These are phyloP conservation scores for Ganaspis brasiliensis DNA, from an alignment of 2,888 invertebrate genomes.

Conservation along the genomic window DNA sequence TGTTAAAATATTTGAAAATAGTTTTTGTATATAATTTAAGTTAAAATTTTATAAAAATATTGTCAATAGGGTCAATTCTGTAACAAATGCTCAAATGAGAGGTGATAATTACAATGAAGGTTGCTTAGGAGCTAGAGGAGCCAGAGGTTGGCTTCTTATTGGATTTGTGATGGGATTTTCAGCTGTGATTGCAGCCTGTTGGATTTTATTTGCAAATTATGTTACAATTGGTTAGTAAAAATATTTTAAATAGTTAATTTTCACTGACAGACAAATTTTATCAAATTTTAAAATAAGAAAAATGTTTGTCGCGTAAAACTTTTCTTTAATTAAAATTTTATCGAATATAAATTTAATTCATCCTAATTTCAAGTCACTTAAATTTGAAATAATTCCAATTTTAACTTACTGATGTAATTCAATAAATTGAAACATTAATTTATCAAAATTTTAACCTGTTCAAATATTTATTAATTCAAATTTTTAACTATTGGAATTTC, in stretches of 20 bases:
- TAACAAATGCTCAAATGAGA: constrained; percentile 95
- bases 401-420: no score
- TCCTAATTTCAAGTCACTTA: no score
- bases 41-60: constrained; percentile 32
- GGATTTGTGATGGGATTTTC: constrained; percentile 99
- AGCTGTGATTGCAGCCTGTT: constrained; percentile 96
- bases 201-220: constrained; percentile 96
- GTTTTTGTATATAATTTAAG: constrained; percentile 28
- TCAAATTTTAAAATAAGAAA: no score
- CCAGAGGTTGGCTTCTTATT: constrained; percentile 96
- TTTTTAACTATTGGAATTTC: no score
- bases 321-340: no score
- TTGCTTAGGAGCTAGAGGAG: constrained; percentile 92
- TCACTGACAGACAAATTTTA: no score
- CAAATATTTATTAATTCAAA: no score
- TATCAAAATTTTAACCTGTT: no score
- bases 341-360: no score
- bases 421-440: no score
- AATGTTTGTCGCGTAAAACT: no score
- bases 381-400: no score
- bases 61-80: constrained; percentile 90
- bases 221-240: constrained; percentile 85
- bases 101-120: constrained; percentile 93
- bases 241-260: constrained; percentile 46
- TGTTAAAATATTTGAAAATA: background rate